Evolutionary conservation across 1,140 invertebrate species (phyloP), one percentile per base, ranked within the genome.

Genomic region (Solen grandis): DNA sequence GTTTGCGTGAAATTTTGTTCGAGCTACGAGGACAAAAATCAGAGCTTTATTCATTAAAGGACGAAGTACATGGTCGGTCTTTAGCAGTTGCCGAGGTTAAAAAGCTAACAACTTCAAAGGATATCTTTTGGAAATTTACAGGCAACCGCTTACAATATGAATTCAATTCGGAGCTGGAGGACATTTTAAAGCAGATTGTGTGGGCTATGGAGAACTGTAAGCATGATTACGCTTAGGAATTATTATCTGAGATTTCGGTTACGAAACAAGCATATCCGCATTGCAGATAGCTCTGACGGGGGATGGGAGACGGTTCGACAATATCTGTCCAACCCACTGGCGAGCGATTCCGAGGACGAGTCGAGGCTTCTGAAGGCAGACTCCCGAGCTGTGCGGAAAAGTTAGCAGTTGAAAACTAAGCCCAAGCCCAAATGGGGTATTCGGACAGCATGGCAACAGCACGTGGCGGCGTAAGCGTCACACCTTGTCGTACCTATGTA

Each of bases 191-290:
- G 57, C 8, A 4, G 2, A 60, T 60, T 60, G 19, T 60, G 2
- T 19, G 27, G 35, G 57, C 25, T 27, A 2, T 60, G 27, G 3
- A 60, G 19, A 19, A 29, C 5, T 63, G 25, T 10, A 65, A 2
- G 10, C 8, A n/a, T n/a, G n/a, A n/a, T n/a, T 65, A 8, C 2
- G 2, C 33, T 25, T 36, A 65, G 46, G 22, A 10, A 4, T 36
- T 65, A 38, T 19, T n/a, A 38, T 4, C 36, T 22, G 8, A 65
- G 22, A 38, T 3, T 65, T 3, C 8, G 33, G 2, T 22, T 38
- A 16, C 36, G 62, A 65, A 65, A 65, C 33, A 65, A 65, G n/a
- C 62, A 38, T 38, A 65, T 65, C 46, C 36, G 50, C 5, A 27
- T 46, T 25, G 38, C 63, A 46, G 63, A 66, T 2, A 46, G 1